Percentiles rank a stretch among this genome's conserved stretches.
Evolutionary conservation across 2,113 vertebrate genomes (phyloP).

Genomic region (Entosphenus tridentatus): DNA sequence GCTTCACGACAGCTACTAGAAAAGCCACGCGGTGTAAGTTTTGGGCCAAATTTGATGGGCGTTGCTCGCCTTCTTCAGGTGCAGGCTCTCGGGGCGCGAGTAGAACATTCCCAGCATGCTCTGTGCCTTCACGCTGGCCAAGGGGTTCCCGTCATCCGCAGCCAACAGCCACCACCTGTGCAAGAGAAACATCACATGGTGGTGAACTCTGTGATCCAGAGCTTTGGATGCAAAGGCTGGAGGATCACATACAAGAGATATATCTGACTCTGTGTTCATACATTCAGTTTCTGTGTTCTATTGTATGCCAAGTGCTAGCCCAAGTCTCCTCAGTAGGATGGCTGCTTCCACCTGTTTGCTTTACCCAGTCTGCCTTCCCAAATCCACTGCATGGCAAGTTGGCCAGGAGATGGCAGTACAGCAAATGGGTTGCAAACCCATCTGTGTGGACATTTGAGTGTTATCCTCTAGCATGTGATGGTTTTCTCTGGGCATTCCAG

Average conservation of each 20-base stretch:
- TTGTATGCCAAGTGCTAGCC: constrained; percentile 12
- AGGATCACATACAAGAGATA: background rate
- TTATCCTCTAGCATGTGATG: too few relatives aligned
- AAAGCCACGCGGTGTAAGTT: too few relatives aligned
- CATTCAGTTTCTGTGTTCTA: background rate
- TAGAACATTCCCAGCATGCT: constrained; percentile 35
- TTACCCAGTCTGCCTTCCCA: constrained; percentile 9
- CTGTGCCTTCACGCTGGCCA: constrained; percentile 37
- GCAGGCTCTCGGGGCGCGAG: constrained; percentile 20
- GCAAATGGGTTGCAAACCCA: too few relatives aligned
- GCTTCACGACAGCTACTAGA: too few relatives aligned
- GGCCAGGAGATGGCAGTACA: too few relatives aligned
- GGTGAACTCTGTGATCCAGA: background rate
- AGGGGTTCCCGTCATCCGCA: constrained; percentile 35
- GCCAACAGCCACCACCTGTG: constrained; percentile 29
- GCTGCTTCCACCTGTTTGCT: constrained; percentile 16
- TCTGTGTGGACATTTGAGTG: too few relatives aligned
- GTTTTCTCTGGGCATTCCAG: too few relatives aligned
- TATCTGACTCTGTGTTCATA: background rate
- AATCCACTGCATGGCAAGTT: too few relatives aligned
- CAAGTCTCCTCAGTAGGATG: constrained; percentile 12
- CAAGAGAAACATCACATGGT: background rate
- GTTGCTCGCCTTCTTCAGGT: constrained; percentile 30
- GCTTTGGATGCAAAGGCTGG: background rate
- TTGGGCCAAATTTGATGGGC: too few relatives aligned